Base-by-base conservation (phyloP, 2,888 invertebrate species). In the Romanomermis culicivorax region DNA sequence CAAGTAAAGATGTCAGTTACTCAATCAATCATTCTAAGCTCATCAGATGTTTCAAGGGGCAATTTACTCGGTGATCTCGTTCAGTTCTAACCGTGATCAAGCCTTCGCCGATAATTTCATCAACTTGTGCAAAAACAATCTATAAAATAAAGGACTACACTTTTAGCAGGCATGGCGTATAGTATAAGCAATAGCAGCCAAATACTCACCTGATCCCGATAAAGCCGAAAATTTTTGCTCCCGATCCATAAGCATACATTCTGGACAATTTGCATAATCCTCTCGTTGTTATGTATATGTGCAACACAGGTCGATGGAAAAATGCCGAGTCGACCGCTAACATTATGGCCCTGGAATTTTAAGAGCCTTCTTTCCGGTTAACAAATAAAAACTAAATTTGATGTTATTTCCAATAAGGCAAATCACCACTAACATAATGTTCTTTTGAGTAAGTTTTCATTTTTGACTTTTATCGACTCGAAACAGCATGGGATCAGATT, bases 201-300 rank as follows among this genome's bases (percentile, higher is more conserved):
- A n/a, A n/a, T n/a, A n/a, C n/a, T 36, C 51, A 69, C 69, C 66
- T 69, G 69, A 54, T 69, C 69, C 60, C 67, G 68, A 54, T 66
- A 65, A 20, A 69, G 61, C 51, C 68, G 64, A 55, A 67, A 62
- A 2, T 61, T 62, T 7, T 60, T 62, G 29, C 62, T 63, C 11
- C 65, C 66, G 48, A 62, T 62, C 20, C 62, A 64, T 26, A 69
- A 59, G 54, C 66, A 64, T 55, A 69, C 60, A 29, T 67, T 62
- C 27, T 65, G 64, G 7, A 61, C 61, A 17, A 69, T 66, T 55
- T 68, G 65, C 58, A 65, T 65, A n/a, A 67, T 64, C 26, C 62
- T 57, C 58, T 69, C 67, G 27, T 64, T 64, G 30, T 60, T 58
- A 45, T 63, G 60, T 14, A 69, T 52, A 17, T 62, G 61, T 54